A percentile compares a stretch with the other conserved stretches of the same genome.
Evolutionary conservation across 1,140 invertebrate genomes (phyloP).

Genomic region (Leptonema lineaticorne): DNA sequence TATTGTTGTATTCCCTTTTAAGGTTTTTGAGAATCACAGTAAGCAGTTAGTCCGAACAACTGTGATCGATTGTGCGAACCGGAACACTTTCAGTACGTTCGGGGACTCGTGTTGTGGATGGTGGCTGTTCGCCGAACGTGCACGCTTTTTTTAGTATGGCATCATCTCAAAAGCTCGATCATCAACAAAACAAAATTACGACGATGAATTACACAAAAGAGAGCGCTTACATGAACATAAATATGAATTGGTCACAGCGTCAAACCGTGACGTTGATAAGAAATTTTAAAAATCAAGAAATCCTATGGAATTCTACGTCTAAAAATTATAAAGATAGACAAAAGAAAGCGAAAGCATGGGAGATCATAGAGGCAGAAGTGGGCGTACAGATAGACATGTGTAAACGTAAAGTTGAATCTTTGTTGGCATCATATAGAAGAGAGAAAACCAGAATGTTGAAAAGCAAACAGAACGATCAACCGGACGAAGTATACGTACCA

Average conservation of each 20-base stretch:
- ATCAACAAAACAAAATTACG: neutral
- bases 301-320: constrained; percentile 35
- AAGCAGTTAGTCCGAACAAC: neutral
- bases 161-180: neutral
- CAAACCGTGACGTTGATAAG: constrained; percentile 33
- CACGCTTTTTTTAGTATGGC: neutral
- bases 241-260: constrained; percentile 30
- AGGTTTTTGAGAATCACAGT: neutral
- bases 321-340: constrained; percentile 32
- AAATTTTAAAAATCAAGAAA: constrained; percentile 27
- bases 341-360: constrained; percentile 36
- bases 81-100: neutral
- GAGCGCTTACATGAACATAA: constrained; percentile 19
- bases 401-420: constrained; percentile 36
- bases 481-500: constrained; percentile 32
- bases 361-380: constrained; percentile 21
- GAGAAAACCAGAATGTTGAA: constrained; percentile 37
- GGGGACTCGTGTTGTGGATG: neutral
- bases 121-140: neutral
- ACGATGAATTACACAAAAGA: neutral
- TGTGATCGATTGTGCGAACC: neutral
- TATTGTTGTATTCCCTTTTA: too few species aligned
- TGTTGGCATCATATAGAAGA: constrained; percentile 36
- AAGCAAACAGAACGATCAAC: constrained; percentile 30
- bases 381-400: constrained; percentile 32